Conservation (phyloP, 2,888 invertebrate genomes). For the Pseudococcus jackbeardsleyi region DNA sequence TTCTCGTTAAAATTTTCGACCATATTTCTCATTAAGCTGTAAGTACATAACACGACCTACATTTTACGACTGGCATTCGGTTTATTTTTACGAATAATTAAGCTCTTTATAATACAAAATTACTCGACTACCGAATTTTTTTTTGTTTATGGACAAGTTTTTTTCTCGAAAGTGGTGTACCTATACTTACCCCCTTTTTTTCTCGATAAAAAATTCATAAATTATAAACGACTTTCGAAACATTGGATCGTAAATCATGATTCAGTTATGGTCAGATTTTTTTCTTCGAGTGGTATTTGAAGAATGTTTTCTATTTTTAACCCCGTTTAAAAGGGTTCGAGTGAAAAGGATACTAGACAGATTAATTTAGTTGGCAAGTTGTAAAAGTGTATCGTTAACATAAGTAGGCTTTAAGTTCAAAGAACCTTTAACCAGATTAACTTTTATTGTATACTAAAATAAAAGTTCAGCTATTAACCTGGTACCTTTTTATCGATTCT, state of each 20-base stretch:
- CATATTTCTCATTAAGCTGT: neutral
- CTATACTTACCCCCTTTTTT: neutral
- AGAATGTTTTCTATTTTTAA: neutral
- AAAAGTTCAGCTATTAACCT: slow-evolving; percentile 52
- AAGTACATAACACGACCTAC: slow-evolving; percentile 30
- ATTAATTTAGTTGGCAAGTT: slow-evolving; percentile 1
- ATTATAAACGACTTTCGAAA: neutral
- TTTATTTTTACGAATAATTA: slow-evolving; percentile 19
- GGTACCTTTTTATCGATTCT: slow-evolving; percentile 41
- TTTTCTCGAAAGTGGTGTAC: neutral
- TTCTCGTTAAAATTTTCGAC: slow-evolving; percentile 42
- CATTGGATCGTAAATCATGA: neutral
- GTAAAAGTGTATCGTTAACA: neutral
- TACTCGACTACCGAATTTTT: neutral
- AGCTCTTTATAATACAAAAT: neutral
- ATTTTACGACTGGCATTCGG: slow-evolving; percentile 33
- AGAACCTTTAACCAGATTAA: slow-evolving; percentile 26
- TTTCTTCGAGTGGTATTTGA: neutral
- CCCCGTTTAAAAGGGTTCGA: neutral
- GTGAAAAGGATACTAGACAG: neutral
- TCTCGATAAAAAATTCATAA: neutral
- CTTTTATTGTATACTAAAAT: slow-evolving; percentile 16
- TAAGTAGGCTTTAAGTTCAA: slow-evolving; percentile 38
- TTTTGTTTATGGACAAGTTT: slow-evolving; percentile 35
- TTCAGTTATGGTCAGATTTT: neutral